Conservation (phyloP, 2,797 vertebrate genomes). For the Otus scops region DNA sequence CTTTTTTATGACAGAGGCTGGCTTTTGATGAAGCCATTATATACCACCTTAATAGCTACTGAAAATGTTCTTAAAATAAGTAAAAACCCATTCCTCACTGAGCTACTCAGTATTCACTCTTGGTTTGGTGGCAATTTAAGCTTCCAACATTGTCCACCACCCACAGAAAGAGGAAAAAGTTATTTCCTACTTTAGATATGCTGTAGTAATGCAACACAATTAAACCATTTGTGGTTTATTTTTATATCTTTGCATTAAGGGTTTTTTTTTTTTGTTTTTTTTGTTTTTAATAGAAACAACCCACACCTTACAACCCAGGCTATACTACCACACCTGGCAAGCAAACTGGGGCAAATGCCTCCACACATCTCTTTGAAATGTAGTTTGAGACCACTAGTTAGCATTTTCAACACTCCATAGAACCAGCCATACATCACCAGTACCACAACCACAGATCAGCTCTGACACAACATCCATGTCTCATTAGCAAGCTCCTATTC, state of each 20-base stretch:
- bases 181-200: not conserved
- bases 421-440: not conserved
- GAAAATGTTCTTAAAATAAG: not conserved
- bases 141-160: not conserved
- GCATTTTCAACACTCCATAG: accelerated
- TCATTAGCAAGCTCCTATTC: not conserved
- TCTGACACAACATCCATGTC: not conserved
- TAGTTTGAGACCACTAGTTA: not conserved
- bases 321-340: not conserved
- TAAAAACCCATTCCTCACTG: not conserved
- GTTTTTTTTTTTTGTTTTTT: not conserved
- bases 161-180: not conserved
- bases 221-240: not conserved
- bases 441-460: not conserved
- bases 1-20: not conserved
- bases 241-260: not conserved
- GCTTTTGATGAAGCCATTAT: not conserved
- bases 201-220: not conserved
- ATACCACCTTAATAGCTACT: not conserved
- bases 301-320: not conserved
- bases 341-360: not conserved
- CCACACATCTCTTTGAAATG: not conserved
- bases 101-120: not conserved
- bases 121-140: not conserved
- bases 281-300: not conserved